phyloP scores from a whole-genome alignment of 1,140 invertebrate species.

The Coelopa frigida region DNA sequence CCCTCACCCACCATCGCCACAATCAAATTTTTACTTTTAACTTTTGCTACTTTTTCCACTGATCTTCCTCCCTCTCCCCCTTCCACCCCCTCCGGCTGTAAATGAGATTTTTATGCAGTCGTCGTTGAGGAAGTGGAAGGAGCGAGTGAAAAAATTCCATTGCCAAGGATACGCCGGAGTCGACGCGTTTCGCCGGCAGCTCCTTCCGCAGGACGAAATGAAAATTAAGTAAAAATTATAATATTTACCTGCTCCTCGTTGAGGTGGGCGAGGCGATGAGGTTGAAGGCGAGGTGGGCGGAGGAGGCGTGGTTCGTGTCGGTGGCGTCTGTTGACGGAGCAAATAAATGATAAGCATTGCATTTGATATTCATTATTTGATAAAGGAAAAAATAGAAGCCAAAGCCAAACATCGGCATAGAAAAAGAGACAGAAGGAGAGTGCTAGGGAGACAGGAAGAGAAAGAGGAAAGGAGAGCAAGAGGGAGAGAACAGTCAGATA shows the following conservation, averaged over 20 bases:
- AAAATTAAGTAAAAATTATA: slow-evolving; percentile 45
- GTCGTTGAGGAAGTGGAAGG: not conserved
- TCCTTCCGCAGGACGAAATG: slow-evolving; percentile 24
- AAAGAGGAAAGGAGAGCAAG: too few species aligned
- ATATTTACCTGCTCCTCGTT: slow-evolving; percentile 25
- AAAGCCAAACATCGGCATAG: not conserved
- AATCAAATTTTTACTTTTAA: not conserved
- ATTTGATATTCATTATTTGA: slow-evolving; percentile 46
- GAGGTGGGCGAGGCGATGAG: slow-evolving; percentile 1
- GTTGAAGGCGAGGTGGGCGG: not conserved
- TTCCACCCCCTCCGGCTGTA: not conserved
- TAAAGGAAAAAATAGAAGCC: slow-evolving; percentile 30
- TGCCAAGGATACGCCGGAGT: not conserved
- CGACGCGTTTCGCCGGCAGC: not conserved
- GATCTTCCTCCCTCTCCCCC: slow-evolving; percentile 1
- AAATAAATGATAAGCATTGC: slow-evolving; percentile 46
- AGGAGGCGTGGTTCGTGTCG: not conserved
- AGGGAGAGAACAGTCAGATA: too few species aligned
- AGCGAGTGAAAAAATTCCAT: not conserved
- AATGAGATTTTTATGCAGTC: not conserved
- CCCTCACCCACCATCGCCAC: not conserved
- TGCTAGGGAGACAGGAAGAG: too few species aligned
- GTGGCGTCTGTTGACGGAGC: slow-evolving; percentile 23
- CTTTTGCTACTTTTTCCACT: not conserved
- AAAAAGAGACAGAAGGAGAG: too few species aligned